A percentile compares a stretch with the other conserved stretches of the same genome.
phyloP scores from a whole-genome alignment of 2,113 vertebrate species.

The Zapus hudsonius region DNA sequence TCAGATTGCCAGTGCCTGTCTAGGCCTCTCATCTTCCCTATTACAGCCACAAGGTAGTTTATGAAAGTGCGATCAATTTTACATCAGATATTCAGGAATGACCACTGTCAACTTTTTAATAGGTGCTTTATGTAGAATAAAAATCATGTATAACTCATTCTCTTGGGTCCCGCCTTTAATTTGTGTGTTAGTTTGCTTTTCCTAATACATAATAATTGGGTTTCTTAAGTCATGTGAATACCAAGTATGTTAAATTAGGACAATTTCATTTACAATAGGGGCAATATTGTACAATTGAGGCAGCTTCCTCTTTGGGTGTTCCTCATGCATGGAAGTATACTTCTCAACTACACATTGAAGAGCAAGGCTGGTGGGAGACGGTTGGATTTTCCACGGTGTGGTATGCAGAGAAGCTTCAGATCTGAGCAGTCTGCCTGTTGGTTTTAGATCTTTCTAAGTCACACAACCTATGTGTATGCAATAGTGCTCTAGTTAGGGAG shows the following conservation, averaged over 20 bases:
- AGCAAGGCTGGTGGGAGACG: not conserved
- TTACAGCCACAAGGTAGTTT: slow-evolving; percentile 73
- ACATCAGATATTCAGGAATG: slow-evolving; percentile 72
- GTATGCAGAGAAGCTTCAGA: not conserved
- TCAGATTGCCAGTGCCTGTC: not conserved
- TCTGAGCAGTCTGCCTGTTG: no score
- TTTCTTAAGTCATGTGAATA: not conserved
- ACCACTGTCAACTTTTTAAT: slow-evolving; percentile 78
- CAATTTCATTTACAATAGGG: not conserved
- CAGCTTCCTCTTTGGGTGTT: not conserved
- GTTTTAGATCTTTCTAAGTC: not conserved
- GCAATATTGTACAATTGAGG: not conserved
- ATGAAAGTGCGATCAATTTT: slow-evolving; percentile 81
- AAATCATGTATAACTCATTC: not conserved
- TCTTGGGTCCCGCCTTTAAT: not conserved
- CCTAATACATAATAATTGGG: not conserved
- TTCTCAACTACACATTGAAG: not conserved
- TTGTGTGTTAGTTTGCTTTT: not conserved
- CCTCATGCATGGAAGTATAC: not conserved
- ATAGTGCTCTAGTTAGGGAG: not conserved
- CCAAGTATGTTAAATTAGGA: slow-evolving; percentile 4
- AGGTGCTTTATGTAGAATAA: slow-evolving; percentile 58
- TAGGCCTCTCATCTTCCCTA: slow-evolving; percentile 69
- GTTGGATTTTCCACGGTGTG: not conserved
- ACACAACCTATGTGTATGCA: not conserved